Conservation (phyloP, 1,140 invertebrate species). For the Battus philenor region DNA sequence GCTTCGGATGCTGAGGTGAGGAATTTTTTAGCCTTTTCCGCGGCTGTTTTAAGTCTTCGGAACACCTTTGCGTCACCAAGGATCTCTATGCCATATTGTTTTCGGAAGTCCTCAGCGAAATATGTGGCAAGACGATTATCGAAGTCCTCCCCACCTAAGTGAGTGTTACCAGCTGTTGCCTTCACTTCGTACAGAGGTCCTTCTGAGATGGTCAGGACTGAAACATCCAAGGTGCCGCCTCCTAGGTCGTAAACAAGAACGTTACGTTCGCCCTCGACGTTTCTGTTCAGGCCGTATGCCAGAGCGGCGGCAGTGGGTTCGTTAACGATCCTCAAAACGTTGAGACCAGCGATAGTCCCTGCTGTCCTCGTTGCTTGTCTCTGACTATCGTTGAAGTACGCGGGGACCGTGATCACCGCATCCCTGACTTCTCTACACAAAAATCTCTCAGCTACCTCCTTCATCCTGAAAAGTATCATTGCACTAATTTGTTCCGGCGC, state of each 20-base stretch:
- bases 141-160: constrained; percentile 85
- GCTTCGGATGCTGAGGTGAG: constrained; percentile 87
- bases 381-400: constrained; percentile 84
- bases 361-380: constrained; percentile 82
- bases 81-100: constrained; percentile 72
- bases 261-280: constrained; percentile 78
- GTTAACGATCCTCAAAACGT: constrained; percentile 83
- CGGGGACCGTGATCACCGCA: constrained; percentile 81
- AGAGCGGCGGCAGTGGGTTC: constrained; percentile 85
- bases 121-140: constrained; percentile 85
- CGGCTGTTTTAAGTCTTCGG: constrained; percentile 84
- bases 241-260: constrained; percentile 81
- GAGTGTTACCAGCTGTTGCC: constrained; percentile 80
- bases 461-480: constrained; percentile 78
- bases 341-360: constrained; percentile 79
- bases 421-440: constrained; percentile 76
- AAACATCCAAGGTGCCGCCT: constrained; percentile 85
- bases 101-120: constrained; percentile 70
- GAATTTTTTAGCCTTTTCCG: constrained; percentile 88
- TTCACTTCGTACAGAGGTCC: constrained; percentile 82
- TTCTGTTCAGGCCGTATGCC: constrained; percentile 83
- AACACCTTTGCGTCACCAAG: constrained; percentile 71
- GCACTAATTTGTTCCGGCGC: constrained; percentile 82
- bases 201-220: constrained; percentile 84
- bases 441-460: constrained; percentile 78